A percentile compares a stretch with the other conserved stretches of the same genome.
Evolutionary conservation across 2,888 invertebrate genomes (phyloP).

Genomic region (Brachypalpus laphriformis): DNA sequence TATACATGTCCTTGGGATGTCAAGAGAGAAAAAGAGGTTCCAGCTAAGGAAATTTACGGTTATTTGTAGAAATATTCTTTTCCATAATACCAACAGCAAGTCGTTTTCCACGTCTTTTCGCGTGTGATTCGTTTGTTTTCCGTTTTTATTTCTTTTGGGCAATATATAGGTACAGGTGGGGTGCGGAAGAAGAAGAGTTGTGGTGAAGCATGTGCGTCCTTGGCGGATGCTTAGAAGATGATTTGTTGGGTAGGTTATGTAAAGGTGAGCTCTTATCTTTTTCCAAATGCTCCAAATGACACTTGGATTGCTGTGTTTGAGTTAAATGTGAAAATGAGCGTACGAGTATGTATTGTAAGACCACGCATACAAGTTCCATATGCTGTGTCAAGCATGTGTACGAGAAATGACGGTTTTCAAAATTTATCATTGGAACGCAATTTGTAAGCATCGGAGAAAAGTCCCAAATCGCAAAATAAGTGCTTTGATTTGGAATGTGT

Average conservation of each 20-base stretch:
- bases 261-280: slow-evolving; percentile 37
- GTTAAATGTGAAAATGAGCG: slow-evolving; percentile 22
- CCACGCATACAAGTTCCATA: neutral
- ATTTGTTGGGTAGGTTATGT: slow-evolving; percentile 40
- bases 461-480: no score
- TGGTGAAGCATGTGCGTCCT: slow-evolving; percentile 41
- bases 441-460: neutral
- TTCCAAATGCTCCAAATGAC: slow-evolving; percentile 8
- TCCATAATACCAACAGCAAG: slow-evolving; percentile 15
- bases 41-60: slow-evolving; percentile 52
- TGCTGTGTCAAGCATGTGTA: no score
- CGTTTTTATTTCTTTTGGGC: neutral
- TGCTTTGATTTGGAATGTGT: no score
- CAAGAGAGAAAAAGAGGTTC: slow-evolving; percentile 2
- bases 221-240: slow-evolving; percentile 56
- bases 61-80: slow-evolving; percentile 58
- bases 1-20: slow-evolving; percentile 41
- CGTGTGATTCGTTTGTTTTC: slow-evolving; percentile 28
- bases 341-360: neutral
- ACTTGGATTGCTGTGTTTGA: slow-evolving; percentile 18
- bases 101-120: slow-evolving; percentile 31
- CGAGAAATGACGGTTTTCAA: neutral
- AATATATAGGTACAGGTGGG: neutral
- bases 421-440: neutral
- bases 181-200: neutral